phyloP scores from a whole-genome alignment of 2,888 invertebrate genomes.

The Sipunculus nudus region DNA sequence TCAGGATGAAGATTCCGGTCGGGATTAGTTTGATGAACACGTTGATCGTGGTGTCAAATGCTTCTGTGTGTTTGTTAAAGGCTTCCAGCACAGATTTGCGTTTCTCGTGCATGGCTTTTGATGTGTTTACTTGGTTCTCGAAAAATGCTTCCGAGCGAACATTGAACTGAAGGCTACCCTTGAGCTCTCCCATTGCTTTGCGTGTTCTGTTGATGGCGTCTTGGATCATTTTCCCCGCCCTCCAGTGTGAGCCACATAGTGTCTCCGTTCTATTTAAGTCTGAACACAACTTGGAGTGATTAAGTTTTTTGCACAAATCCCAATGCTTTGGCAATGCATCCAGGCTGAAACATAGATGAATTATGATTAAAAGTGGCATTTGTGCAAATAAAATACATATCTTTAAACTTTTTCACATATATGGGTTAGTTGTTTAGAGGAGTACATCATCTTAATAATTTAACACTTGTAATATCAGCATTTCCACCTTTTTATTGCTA shows the following conservation, averaged over 20 bases:
- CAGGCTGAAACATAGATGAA: too few species aligned
- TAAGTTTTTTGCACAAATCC: too few species aligned
- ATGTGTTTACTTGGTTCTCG: slow-evolving; percentile 25
- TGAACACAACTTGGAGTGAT: slow-evolving; percentile 36
- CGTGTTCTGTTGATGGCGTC: slow-evolving; percentile 42
- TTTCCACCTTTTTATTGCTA: too few species aligned
- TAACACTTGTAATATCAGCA: too few species aligned
- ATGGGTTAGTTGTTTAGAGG: too few species aligned
- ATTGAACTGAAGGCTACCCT: slow-evolving; percentile 30
- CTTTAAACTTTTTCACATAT: too few species aligned
- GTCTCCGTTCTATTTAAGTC: slow-evolving; percentile 33
- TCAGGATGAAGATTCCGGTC: slow-evolving; percentile 28
- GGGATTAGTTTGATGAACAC: slow-evolving; percentile 33
- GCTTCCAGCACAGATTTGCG: slow-evolving; percentile 22
- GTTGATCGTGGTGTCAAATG: slow-evolving; percentile 30
- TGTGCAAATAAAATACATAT: too few species aligned
- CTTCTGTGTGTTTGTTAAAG: slow-evolving; percentile 25
- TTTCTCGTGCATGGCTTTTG: slow-evolving; percentile 26
- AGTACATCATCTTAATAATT: too few species aligned
- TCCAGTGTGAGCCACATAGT: slow-evolving; percentile 34
- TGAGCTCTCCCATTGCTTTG: slow-evolving; percentile 33
- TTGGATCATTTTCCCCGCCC: slow-evolving; percentile 43
- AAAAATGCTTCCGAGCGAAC: slow-evolving; percentile 32
- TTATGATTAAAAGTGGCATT: too few species aligned
- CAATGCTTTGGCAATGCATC: too few species aligned